Conservation (phyloP, 1,140 invertebrate species). For the Saccostrea cuccullata region DNA sequence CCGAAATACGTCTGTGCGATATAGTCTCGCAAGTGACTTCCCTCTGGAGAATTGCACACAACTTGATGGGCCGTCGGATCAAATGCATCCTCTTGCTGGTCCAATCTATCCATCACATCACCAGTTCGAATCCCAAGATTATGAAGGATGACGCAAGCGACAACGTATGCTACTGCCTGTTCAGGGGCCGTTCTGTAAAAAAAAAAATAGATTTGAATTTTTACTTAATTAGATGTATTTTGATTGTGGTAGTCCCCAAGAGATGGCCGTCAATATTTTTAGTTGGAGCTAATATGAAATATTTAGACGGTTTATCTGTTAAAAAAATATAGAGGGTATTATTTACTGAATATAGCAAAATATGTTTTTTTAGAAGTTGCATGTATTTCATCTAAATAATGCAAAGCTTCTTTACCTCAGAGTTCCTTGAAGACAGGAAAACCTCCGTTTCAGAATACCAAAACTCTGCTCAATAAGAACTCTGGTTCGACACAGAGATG, state of each 20-base stretch:
- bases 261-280: no score
- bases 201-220: neutral
- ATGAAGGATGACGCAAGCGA: slow-evolving; percentile 1
- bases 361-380: no score
- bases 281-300: no score
- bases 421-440: no score
- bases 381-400: no score
- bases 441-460: neutral
- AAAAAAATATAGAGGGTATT: no score
- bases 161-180: slow-evolving; percentile 1
- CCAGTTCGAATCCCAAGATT: slow-evolving; percentile 21
- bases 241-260: no score
- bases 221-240: neutral
- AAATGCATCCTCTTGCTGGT: neutral
- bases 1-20: slow-evolving; percentile 1
- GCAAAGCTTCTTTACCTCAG: no score
- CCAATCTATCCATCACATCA: neutral
- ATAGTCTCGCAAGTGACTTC: neutral
- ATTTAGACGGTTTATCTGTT: no score
- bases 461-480: no score
- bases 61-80: neutral
- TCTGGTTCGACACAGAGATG: no score
- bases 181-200: neutral
- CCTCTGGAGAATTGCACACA: slow-evolving; percentile 3
- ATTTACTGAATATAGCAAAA: no score